phyloP scores from a whole-genome alignment of 2,113 vertebrate species.

The Seriola aureovittata region DNA sequence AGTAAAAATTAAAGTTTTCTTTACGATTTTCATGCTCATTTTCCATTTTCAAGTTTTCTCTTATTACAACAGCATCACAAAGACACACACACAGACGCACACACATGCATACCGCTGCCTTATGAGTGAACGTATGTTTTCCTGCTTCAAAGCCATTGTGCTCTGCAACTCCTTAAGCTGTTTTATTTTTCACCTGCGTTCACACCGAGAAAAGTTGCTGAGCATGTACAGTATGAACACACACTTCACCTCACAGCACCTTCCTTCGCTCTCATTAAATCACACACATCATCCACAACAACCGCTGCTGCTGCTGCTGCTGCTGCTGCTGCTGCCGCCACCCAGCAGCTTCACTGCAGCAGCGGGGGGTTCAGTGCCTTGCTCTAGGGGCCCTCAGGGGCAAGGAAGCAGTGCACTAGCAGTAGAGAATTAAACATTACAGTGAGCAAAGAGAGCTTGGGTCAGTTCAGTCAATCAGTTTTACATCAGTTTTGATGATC shows the following conservation, averaged over 20 bases:
- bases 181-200: slow-evolving; percentile 43
- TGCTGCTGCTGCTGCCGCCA: slow-evolving; percentile 38
- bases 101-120: background rate
- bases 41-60: background rate
- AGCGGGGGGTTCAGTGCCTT: slow-evolving; percentile 53
- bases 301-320: slow-evolving; percentile 24
- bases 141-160: slow-evolving; percentile 22
- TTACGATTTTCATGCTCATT: background rate
- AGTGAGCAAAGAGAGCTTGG: background rate
- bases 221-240: slow-evolving; percentile 25
- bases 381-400: slow-evolving; percentile 34
- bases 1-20: background rate
- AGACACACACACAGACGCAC: background rate
- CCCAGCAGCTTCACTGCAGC: slow-evolving; percentile 67
- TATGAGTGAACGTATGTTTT: slow-evolving; percentile 29
- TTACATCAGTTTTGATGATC: background rate
- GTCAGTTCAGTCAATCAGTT: background rate
- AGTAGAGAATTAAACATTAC: background rate
- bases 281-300: slow-evolving; percentile 38
- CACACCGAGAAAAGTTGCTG: slow-evolving; percentile 59
- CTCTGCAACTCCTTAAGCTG: slow-evolving; percentile 27
- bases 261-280: slow-evolving; percentile 39
- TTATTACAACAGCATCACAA: background rate
- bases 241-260: slow-evolving; percentile 38
- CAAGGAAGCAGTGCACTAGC: background rate